Evolutionary conservation across 2,797 vertebrate genomes (phyloP).

Genomic region (Tenualosa ilisha): DNA sequence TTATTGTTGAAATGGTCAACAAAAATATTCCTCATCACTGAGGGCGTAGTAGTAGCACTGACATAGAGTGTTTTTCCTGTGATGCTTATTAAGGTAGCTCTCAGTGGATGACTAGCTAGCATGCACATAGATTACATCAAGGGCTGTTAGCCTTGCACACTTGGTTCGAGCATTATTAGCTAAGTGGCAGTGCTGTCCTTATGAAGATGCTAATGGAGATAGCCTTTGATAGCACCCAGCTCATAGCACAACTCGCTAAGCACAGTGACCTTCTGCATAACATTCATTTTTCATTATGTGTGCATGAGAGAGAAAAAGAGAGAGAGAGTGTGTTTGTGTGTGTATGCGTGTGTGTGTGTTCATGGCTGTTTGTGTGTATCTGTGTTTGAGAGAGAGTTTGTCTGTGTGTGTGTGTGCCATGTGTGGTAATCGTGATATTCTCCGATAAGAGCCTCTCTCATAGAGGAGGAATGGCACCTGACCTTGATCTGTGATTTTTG

Average conservation of each 20-base stretch:
- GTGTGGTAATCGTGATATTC: not conserved
- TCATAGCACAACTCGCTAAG: not conserved
- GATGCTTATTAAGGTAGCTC: not conserved
- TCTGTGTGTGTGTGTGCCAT: not conserved
- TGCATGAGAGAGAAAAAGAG: not conserved
- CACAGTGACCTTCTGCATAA: not conserved
- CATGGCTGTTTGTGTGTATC: not conserved
- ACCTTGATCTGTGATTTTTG: not conserved
- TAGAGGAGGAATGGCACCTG: not conserved
- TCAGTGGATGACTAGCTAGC: not conserved
- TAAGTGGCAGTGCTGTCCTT: not conserved
- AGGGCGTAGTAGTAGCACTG: too few species aligned
- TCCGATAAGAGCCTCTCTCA: not conserved
- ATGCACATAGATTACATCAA: not conserved
- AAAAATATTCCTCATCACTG: too few species aligned
- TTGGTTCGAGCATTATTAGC: not conserved
- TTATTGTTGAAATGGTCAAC: too few species aligned
- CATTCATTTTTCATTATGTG: not conserved
- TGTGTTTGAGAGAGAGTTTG: not conserved
- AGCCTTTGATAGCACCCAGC: not conserved
- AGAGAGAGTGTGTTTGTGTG: too few species aligned
- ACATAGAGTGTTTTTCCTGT: not conserved
- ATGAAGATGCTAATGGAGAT: not conserved
- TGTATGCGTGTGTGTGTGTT: not conserved
- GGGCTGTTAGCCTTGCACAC: not conserved